Evolutionary conservation across 1,140 invertebrate species (phyloP), one percentile per base, ranked within the genome.

Genomic region (Tyrophagus putrescentiae): DNA sequence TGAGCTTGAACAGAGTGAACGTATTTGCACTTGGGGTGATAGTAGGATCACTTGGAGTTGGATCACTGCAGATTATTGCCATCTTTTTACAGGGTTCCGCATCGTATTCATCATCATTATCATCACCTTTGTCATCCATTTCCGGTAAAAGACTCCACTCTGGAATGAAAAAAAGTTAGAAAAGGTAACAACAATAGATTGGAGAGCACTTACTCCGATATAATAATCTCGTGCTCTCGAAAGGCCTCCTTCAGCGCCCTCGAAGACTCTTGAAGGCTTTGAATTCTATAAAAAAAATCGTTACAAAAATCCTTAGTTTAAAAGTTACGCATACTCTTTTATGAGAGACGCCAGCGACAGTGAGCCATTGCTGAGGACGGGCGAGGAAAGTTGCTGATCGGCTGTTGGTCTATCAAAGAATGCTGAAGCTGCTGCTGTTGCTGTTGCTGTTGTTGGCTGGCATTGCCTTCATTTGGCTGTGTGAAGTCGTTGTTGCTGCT

Each of bases 171-270:
- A 54, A 31, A 39, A 31, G 21, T 54, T 31, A 31, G 7, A 4
- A 54, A 31, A 31, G 25, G 3, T 54, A 33, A 54, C n/a, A 13
- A 9, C 3, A 16, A 36, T 31, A 32, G 36, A 11, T 31, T 53
- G 29, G 42, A 44, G n/a, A 41, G 36, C 3, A 59, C 16, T n/a
- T 59, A 59, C 57, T 61, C 60, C 11, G 48, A 16, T 27, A 56
- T 41, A 1, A 61, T 18, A 5, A 13, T 50, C 1, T 36, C 27
- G 44, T 60, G 27, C 44, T 61, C 60, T 23, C 45, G 54, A n/a
- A 60, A 28, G 31, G 60, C 50, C 25, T 18, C 29, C 33, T 44
- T 60, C 2, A 61, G 21, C 11, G 23, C 32, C 16, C 33, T 23
- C 25, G 41, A 11, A 13, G 6, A 21, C 23, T 53, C 60, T 13